Evolutionary conservation across 2,888 invertebrate genomes (phyloP), one percentile per base, ranked within the genome.

Genomic region (Tillus elongatus): DNA sequence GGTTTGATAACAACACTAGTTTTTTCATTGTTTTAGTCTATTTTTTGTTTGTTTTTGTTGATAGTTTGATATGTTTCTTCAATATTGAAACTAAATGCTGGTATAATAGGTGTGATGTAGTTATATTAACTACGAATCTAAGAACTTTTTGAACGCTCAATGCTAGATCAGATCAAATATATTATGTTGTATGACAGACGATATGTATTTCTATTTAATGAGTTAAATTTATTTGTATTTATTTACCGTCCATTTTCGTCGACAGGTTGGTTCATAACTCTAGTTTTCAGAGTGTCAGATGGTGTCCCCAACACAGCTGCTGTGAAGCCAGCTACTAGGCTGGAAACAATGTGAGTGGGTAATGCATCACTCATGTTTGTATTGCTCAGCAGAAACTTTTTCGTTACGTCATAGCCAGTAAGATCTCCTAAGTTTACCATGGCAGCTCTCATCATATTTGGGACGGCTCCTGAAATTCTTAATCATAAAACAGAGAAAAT

Each of bases 221-320:
- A n/a, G n/a, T n/a, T n/a, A n/a, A n/a, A n/a, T n/a, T n/a, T n/a
- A n/a, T n/a, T n/a, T n/a, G n/a, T n/a, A n/a, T n/a, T n/a, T n/a
- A 19, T n/a, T 6, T 19, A 19, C 24, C 24, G 6, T 19, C 87
- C 86, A 53, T 74, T 69, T 8, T 71, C 67, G 47, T 83, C 82
- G 1, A 79, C 79, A 9, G 82, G 83, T 61, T 81, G 89, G 67
- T 83, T 90, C 91, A 91, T 91, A 11, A 90, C 74, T 46, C 90
- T 67, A 0, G 90, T 89, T 64, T 91, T 91, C 3, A 91, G 74
- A 1, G 90, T 88, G 64, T 91, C 90, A 1, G 88, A 87, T 1
- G 90, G 90, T 0, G 88, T 88, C 2, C 88, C 87, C 59, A 90
- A 69, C 4, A 78, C 74, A 1, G 90, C 88, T 1, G 89, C 87